Base-by-base conservation (phyloP, 2,888 invertebrate genomes). In the Aricia artaxerxes region DNA sequence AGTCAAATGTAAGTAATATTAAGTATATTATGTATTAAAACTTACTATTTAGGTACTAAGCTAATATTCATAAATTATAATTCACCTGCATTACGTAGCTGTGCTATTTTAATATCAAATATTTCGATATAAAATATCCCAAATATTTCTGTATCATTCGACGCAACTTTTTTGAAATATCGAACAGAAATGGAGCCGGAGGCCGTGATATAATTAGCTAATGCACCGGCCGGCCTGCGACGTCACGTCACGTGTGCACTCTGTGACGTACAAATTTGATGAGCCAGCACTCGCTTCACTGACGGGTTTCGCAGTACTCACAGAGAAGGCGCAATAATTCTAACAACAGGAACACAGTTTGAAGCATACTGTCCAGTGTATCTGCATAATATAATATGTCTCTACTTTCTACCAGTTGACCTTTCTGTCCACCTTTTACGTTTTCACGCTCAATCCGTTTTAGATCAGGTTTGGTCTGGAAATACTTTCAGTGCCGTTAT, bases 161-260 rank as follows among this genome's bases (percentile, higher is more conserved):
- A 3, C 13, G 13, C 9, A 4, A 35, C n/a, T 53, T 49, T 44
- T 44, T 44, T 4, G 5, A 44, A 75, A 31, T 49, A 31, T 31
- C 49, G 11, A 4, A 24, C 24, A 24, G n/a, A 49, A 49, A 75
- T 73, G 38, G 6, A 3, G 24, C 4, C n/a, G 24, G 49, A 75
- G 31, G 16, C 53, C 53, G 13, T 13, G 9, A 31, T 75, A 53
- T 24, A 75, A 53, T 75, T 75, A 53, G 44, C 31, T 75, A 75
- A 75, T 75, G 44, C 31, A 44, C 2, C 49, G 44, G 11, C 9
- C 5, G 24, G 24, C 31, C 13, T 53, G 75, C 53, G 49, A 53
- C 75, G 75, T 9, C 38, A 73, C 44, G 73, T 73, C 73, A 73
- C 73, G n/a, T 4, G 1, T 53, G 75, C 49, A 75, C 44, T 31